Evolutionary conservation across 2,797 vertebrate genomes (phyloP).

Genomic region (Syngnathus rostellatus): DNA sequence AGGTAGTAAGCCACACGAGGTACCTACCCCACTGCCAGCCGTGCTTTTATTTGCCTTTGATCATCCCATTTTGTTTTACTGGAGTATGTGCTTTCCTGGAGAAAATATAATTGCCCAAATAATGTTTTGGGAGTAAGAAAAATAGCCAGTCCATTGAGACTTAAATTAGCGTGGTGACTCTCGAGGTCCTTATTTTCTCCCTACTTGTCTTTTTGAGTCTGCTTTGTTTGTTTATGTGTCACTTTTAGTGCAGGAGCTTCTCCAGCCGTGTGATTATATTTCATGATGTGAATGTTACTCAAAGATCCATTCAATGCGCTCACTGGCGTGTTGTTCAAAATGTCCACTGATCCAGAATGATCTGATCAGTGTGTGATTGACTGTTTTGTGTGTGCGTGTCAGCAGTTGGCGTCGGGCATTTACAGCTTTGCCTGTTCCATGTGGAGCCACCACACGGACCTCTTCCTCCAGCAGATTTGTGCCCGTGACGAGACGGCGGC

Average conservation of each 20-base stretch:
- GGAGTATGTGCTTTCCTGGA: constrained; percentile 16
- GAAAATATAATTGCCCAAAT: constrained; percentile 28
- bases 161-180: constrained; percentile 28
- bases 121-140: constrained; percentile 17
- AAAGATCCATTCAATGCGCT: too few species aligned
- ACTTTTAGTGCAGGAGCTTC: not conserved
- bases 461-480: constrained; percentile 85
- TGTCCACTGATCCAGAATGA: constrained; percentile 17
- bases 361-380: constrained; percentile 27
- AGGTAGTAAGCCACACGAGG: constrained; percentile 5
- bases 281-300: not conserved
- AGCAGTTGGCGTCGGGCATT: constrained; percentile 88
- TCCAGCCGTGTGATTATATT: not conserved
- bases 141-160: constrained; percentile 28
- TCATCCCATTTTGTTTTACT: constrained; percentile 28
- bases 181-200: constrained; percentile 9
- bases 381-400: constrained; percentile 39
- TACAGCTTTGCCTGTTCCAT: constrained; percentile 92
- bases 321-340: constrained; percentile 4
- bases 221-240: not conserved
- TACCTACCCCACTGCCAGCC: constrained; percentile 6
- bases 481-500: constrained; percentile 73
- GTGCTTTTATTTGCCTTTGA: constrained; percentile 21
- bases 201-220: constrained; percentile 9
- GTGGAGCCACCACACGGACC: constrained; percentile 95